These are phyloP conservation scores for Leiothrix lutea DNA, from an alignment of 2,113 vertebrate species.

Conservation along the genomic window DNA sequence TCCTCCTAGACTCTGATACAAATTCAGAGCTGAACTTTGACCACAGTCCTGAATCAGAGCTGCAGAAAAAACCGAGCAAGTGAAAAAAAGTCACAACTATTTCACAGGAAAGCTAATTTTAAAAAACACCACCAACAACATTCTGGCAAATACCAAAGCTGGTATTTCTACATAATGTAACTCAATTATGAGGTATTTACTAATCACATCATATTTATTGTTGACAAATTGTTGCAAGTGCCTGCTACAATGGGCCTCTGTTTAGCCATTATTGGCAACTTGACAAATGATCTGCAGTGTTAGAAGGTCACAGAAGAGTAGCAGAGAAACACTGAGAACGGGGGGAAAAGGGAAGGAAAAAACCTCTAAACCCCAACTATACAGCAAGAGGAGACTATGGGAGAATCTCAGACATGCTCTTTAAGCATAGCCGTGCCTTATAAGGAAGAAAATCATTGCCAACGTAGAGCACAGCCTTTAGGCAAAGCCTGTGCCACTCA, in stretches of 20 bases:
- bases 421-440: background rate
- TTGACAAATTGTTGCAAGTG: background rate
- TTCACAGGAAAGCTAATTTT: background rate
- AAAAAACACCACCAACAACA: too few relatives aligned
- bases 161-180: background rate
- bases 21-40: background rate
- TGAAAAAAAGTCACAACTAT: background rate
- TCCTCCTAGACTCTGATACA: background rate
- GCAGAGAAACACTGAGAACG: background rate
- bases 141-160: background rate
- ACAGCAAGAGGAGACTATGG: background rate
- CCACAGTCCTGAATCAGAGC: background rate
- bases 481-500: background rate
- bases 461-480: background rate
- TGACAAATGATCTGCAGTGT: background rate
- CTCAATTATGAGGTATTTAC: background rate
- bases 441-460: conserved; percentile 7
- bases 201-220: background rate
- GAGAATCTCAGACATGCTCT: background rate
- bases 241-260: background rate
- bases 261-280: background rate
- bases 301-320: background rate
- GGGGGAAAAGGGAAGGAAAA: accelerated
- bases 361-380: accelerated
- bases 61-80: background rate